These are phyloP conservation scores for Nansenia antarctica DNA, from an alignment of 2,113 vertebrate species.

Conservation along the genomic window DNA sequence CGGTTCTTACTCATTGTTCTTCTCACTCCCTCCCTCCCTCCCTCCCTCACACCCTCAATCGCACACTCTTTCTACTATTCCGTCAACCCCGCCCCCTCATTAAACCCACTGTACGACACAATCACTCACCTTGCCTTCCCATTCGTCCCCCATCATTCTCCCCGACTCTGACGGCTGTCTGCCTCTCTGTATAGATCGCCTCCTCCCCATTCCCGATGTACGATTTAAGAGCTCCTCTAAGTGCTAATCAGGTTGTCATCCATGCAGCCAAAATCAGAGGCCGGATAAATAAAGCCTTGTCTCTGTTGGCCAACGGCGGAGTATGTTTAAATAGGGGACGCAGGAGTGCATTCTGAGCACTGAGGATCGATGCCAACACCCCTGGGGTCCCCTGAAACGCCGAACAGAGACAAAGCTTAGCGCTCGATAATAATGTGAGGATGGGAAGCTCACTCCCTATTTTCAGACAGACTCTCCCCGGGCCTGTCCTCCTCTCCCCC, in stretches of 20 bases:
- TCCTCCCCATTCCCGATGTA: conserved; percentile 49
- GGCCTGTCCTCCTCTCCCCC: conserved; percentile 40
- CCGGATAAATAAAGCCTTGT: conserved; percentile 71
- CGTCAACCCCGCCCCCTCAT: conserved; percentile 38
- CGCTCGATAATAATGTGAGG: conserved; percentile 63
- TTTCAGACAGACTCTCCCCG: conserved; percentile 54
- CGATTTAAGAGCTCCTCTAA: conserved; percentile 68
- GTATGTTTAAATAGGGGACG: conserved; percentile 73
- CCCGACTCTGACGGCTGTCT: conserved; percentile 28
- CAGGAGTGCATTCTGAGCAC: conserved; percentile 67
- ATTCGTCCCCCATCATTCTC: conserved; percentile 53
- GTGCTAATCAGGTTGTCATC: conserved; percentile 78
- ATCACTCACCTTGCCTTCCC: conserved; percentile 47
- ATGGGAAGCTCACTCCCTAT: conserved; percentile 60
- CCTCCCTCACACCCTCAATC: background rate
- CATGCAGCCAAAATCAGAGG: conserved; percentile 64
- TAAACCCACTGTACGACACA: conserved; percentile 56
- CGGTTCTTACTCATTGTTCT: conserved; percentile 34
- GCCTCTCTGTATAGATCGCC: conserved; percentile 41
- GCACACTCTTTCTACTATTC: too few relatives aligned
- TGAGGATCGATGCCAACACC: conserved; percentile 72
- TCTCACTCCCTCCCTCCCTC: background rate
- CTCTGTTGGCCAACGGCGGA: conserved; percentile 55
- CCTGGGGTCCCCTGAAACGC: conserved; percentile 68
- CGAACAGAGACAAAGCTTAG: conserved; percentile 74